These are phyloP conservation scores for Galemys pyrenaicus DNA, from an alignment of 2,113 vertebrate species.

Conservation along the genomic window DNA sequence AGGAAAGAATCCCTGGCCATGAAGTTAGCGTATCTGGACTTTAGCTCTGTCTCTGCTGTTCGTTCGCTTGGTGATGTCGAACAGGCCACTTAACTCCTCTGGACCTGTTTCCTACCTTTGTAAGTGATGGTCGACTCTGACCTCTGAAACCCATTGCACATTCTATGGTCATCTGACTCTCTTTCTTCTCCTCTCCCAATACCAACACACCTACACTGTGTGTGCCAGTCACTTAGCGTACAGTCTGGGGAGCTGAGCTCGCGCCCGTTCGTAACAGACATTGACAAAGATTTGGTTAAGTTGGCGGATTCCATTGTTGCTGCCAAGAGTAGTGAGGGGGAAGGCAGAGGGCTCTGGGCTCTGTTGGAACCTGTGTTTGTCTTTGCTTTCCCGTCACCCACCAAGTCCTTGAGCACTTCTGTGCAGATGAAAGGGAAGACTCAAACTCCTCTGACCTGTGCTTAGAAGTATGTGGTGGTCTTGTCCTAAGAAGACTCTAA, in stretches of 20 bases:
- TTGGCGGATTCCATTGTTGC: neutral
- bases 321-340: neutral
- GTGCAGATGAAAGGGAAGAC: neutral
- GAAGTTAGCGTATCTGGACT: neutral
- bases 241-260: constrained; percentile 9
- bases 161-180: neutral
- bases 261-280: neutral
- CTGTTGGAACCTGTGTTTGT: neutral
- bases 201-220: neutral
- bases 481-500: neutral
- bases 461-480: neutral
- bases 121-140: neutral
- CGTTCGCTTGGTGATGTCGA: neutral
- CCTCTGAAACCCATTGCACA: neutral
- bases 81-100: neutral
- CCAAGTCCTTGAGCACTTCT: neutral
- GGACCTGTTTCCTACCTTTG: neutral
- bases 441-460: neutral
- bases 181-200: neutral
- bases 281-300: neutral
- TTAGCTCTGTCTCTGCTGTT: neutral
- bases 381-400: neutral
- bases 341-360: neutral
- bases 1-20: neutral
- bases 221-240: neutral